These are phyloP conservation scores for Theocolax elegans DNA, from an alignment of 1,140 invertebrate genomes.

Conservation along the genomic window DNA sequence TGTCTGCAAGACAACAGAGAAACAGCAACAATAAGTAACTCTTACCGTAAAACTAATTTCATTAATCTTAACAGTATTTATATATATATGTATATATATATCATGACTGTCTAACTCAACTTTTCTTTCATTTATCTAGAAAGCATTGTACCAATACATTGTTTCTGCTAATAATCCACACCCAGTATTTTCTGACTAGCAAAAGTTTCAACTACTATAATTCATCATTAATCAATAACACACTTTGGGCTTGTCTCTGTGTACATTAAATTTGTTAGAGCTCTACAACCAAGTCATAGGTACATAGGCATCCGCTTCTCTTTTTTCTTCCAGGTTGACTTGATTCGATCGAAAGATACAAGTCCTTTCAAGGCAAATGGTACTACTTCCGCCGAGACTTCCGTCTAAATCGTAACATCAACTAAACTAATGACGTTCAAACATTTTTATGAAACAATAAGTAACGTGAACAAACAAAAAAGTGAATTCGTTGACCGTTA, in stretches of 20 bases:
- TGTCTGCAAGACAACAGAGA: conserved; percentile 14
- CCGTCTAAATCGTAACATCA: conserved; percentile 54
- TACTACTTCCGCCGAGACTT: conserved; percentile 63
- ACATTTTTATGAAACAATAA: neutral
- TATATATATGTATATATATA: neutral
- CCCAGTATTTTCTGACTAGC: neutral
- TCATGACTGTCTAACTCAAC: neutral
- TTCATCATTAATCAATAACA: neutral
- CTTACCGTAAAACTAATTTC: conserved; percentile 9
- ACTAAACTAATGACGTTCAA: neutral
- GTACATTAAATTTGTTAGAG: neutral
- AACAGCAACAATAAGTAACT: conserved; percentile 23
- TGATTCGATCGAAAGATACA: conserved; percentile 62
- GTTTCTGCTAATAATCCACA: neutral
- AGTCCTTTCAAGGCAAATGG: conserved; percentile 60
- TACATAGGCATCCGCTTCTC: conserved; percentile 31
- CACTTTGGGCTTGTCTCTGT: neutral
- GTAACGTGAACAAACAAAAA: conserved; percentile 20
- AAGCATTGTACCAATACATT: neutral
- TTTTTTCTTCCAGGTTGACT: conserved; percentile 58
- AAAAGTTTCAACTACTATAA: neutral
- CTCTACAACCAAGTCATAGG: conserved; percentile 1
- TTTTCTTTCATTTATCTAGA: conserved; percentile 18
- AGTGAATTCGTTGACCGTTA: conserved; percentile 11
- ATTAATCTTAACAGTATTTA: conserved; percentile 8